A percentile compares a stretch with the other conserved stretches of the same genome.
These are phyloP conservation scores for Subanguina moxae DNA, from an alignment of 1,140 invertebrate genomes.

Conservation along the genomic window DNA sequence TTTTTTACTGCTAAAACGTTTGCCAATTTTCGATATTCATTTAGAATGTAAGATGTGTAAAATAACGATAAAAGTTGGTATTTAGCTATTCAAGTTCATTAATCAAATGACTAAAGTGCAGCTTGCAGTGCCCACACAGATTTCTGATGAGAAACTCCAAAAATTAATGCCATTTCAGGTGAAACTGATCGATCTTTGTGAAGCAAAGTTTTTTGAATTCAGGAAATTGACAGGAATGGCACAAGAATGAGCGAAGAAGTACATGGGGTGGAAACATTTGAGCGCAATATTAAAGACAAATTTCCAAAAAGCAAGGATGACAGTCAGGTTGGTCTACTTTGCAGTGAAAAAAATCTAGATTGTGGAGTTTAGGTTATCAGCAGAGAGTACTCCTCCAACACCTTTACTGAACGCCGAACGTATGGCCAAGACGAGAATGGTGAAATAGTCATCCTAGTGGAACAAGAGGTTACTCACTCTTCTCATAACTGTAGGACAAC, in stretches of 20 bases:
- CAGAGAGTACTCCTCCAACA: conserved; percentile 27
- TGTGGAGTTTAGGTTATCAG: background rate
- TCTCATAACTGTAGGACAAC: background rate
- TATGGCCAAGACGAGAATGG: conserved; percentile 39
- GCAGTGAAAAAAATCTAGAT: background rate
- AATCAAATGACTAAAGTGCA: no score
- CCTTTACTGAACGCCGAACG: conserved; percentile 32
- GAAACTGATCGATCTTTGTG: no score
- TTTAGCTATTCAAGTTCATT: no score
- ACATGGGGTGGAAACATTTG: conserved; percentile 33
- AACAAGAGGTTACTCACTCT: conserved; percentile 19
- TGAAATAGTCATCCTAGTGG: conserved; percentile 34
- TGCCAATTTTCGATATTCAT: no score
- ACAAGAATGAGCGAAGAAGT: conserved; percentile 30
- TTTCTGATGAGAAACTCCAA: no score
- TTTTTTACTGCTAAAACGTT: no score
- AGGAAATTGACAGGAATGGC: no score
- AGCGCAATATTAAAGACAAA: conserved; percentile 31
- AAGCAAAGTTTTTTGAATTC: no score
- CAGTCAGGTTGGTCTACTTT: background rate
- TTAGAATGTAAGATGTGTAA: no score
- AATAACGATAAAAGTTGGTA: no score
- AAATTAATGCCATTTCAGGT: no score
- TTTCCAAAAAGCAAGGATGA: background rate
- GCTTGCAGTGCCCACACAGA: no score